Evolutionary conservation across 1,140 invertebrate species (phyloP), one percentile per base, ranked within the genome.

Genomic region (Idris sp.): DNA sequence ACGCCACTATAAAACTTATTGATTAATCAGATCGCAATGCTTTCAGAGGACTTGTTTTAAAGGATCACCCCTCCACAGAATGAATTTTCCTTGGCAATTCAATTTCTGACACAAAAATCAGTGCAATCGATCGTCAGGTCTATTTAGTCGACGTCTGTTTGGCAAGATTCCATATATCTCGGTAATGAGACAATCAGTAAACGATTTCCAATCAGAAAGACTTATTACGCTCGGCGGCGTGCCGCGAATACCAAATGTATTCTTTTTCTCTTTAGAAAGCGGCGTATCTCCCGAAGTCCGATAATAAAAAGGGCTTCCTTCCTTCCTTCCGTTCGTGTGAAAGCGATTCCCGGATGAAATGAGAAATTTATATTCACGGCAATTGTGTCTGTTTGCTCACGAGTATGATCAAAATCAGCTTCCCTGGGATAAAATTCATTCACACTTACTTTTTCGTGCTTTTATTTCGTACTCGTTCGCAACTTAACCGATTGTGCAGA

Each of bases 201-300:
- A 71, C 74, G 68, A 76, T 76, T 71, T 56, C 40, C 74, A 71
- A 76, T 76, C 65, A 76, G 54, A 71, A 41, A 28, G 67, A 76
- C 43, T 73, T 75, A 68, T 68, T 58, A 56, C 69, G 48, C 31
- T 53, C 33, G 31, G 72, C 38, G 35, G 58, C 68, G 72, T 67
- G 73, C 61, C 33, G 33, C 46, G 76, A 76, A 79, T 79, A 58
- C 74, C 16, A 58, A 79, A 68, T 33, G 30, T 58, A 40, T 48
- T 58, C 41, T 53, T 65, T 44, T 49, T 75, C 62, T 54, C 56
- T 18, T 64, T 11, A 43, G 46, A n/a, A 26, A 30, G 46, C 16
- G 16, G 40, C 19, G 53, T 41, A 41, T 33, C 40, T 48, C 19
- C 51, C 11, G 19, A 25, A 43, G 11, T 15, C 18, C 13, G 28